phyloP scores from a whole-genome alignment of 2,113 vertebrate genomes.

The Elephas maximus region DNA sequence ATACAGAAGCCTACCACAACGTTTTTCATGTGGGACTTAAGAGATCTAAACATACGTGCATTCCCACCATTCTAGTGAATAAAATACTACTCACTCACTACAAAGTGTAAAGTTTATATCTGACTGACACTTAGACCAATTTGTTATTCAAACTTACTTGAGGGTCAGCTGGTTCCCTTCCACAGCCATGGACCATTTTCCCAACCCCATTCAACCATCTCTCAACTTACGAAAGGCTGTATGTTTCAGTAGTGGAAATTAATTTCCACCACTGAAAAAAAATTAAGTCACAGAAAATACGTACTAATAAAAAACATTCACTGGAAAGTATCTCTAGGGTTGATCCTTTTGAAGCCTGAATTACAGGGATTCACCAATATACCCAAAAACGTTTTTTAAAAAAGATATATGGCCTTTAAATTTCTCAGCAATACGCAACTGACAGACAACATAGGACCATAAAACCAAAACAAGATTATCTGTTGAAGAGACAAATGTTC shows the following conservation, averaged over 20 bases:
- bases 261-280: neutral
- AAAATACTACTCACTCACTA: neutral
- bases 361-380: neutral
- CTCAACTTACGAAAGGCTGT: constrained; percentile 15
- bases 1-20: neutral
- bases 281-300: constrained; percentile 52
- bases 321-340: neutral
- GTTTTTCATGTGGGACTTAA: constrained; percentile 14
- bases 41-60: neutral
- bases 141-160: constrained; percentile 30
- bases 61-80: neutral
- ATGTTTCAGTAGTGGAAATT: constrained; percentile 25
- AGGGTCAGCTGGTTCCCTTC: neutral
- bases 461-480: neutral
- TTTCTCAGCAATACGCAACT: constrained; percentile 6
- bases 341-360: neutral
- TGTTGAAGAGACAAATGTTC: neutral
- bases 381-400: neutral
- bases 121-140: neutral
- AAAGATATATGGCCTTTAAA: neutral
- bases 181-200: neutral
- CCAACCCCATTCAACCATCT: neutral
- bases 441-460: neutral
- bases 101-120: constrained; percentile 4
- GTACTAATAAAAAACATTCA: neutral